phyloP scores from a whole-genome alignment of 2,797 vertebrate genomes.

The Alosa sapidissima region DNA sequence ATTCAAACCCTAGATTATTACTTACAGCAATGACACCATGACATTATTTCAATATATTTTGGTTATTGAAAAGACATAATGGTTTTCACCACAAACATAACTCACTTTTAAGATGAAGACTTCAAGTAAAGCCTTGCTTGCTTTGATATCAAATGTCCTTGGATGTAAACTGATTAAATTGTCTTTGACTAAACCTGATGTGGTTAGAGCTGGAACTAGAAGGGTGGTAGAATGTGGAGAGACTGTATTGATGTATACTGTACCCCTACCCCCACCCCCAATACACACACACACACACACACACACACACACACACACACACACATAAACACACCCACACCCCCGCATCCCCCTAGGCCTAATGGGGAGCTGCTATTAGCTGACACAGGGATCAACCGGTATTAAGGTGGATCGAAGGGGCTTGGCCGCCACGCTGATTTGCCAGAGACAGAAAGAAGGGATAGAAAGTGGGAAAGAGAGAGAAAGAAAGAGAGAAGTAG shows the following conservation, averaged over 20 bases:
- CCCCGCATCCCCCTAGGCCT: not conserved
- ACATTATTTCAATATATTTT: no score
- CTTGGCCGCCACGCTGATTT: not conserved
- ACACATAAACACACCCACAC: not conserved
- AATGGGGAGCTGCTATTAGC: not conserved
- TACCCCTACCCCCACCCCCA: not conserved
- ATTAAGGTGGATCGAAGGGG: conserved; percentile 2
- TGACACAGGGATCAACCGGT: not conserved
- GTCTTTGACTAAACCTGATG: not conserved
- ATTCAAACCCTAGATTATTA: not conserved
- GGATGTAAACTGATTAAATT: not conserved
- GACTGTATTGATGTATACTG: no score
- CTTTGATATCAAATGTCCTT: not conserved
- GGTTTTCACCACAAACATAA: not conserved
- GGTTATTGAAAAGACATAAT: not conserved
- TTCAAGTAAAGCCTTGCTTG: not conserved
- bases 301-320: no score
- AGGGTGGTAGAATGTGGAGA: not conserved
- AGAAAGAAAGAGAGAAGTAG: not conserved
- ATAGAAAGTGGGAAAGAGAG: conserved; percentile 12
- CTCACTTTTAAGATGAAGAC: not conserved
- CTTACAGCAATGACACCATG: no score
- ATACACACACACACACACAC: no score
- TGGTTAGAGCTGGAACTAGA: not conserved
- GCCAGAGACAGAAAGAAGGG: not conserved